phyloP scores from a whole-genome alignment of 2,113 vertebrate species.

The Nipponia nippon region DNA sequence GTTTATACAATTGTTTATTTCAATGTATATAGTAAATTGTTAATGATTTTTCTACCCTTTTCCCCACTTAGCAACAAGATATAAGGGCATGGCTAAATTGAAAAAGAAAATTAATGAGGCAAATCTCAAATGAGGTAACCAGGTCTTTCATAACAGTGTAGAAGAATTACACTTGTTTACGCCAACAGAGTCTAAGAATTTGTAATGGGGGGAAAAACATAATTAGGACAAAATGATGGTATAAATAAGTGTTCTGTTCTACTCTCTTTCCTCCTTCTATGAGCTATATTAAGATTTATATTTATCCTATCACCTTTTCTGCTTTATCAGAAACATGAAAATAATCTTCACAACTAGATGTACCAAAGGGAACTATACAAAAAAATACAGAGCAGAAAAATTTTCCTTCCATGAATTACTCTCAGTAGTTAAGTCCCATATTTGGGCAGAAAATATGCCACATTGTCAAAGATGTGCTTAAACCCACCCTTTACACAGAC shows the following conservation, averaged over 20 bases:
- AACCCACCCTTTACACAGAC: rapidly evolving
- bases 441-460: neutral
- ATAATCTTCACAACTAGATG: neutral
- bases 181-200: neutral
- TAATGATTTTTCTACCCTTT: neutral
- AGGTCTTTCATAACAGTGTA: neutral
- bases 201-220: neutral
- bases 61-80: neutral
- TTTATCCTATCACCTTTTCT: neutral
- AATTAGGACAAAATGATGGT: neutral
- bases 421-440: neutral
- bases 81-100: neutral
- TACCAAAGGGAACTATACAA: neutral
- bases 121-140: neutral
- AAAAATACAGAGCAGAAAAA: neutral
- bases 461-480: neutral
- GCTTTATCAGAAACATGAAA: neutral
- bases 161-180: neutral
- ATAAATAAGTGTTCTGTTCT: neutral
- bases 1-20: neutral
- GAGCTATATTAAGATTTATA: neutral
- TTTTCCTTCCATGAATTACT: neutral
- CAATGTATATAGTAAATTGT: neutral
- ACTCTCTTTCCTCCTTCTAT: neutral
- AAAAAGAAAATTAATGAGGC: neutral